Evolutionary conservation across 2,888 invertebrate species (phyloP), one percentile per base, ranked within the genome.

Genomic region (Dryomyza anilis): DNA sequence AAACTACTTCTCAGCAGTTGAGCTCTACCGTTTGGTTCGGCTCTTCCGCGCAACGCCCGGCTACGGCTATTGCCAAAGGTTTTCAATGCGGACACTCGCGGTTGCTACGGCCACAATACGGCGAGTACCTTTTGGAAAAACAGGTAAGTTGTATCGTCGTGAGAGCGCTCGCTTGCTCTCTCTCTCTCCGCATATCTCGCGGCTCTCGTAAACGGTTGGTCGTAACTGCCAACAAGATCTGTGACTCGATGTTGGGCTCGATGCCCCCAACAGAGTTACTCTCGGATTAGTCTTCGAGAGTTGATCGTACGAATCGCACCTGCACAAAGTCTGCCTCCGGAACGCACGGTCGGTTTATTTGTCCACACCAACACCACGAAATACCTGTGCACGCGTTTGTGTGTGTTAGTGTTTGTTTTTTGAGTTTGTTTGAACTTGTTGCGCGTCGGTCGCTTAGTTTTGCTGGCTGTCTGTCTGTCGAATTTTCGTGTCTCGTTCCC

Each of bases 241-340:
- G 25, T 45, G 29, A n/a, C 60, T 33, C 36, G 43, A 58, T 23
- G n/a, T 61, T 53, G 65, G 69, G 71, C 72, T 73, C 70, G 66
- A 67, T 75, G 74, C 74, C 77, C 74, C 76, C 78, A 76, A 78
- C 74, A 68, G 74, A 71, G 75, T 70, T 68, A 65, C 73, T 69
- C 70, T 74, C 71, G 76, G 74, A 77, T 82, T 78, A 81, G 81
- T 82, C 81, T 79, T 77, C 76, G 77, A 81, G 78, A 77, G 80
- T 79, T 81, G 79, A 83, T 81, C 81, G 78, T 81, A 71, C 77
- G 70, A 71, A 76, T 75, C 78, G 78, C 83, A 83, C 82, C 83
- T 83, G 83, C 77, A 64, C 55, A 60, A 66, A 71, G 66, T 61
- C 64, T 66, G 46, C 43, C 64, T 66, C 67, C 68, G 64, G 67